phyloP scores from a whole-genome alignment of 2,888 invertebrate species.

The Creontiades dilutus region DNA sequence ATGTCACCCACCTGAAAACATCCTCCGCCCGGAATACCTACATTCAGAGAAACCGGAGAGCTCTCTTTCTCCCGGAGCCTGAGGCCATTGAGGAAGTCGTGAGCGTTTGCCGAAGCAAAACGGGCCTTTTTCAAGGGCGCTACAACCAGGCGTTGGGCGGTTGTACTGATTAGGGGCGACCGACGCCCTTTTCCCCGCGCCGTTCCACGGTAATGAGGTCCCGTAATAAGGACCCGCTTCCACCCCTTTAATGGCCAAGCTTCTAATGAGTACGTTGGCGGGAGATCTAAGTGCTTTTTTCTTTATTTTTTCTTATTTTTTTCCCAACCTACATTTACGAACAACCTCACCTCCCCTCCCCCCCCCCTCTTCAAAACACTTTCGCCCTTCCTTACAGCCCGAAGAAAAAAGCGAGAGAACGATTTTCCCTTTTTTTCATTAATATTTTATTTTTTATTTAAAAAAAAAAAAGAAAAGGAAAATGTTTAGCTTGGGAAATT shows the following conservation, averaged over 20 bases:
- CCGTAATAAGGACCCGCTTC: constrained; percentile 40
- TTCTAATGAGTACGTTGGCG: constrained; percentile 50
- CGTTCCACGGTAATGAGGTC: constrained; percentile 34
- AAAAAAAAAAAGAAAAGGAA: background rate
- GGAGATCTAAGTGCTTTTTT: constrained; percentile 43
- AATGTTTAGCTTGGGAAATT: too few species aligned
- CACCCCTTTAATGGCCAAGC: constrained; percentile 41
- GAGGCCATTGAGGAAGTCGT: background rate
- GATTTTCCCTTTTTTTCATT: background rate
- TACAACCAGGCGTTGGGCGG: background rate
- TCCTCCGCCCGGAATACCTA: background rate
- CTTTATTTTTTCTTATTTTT: background rate
- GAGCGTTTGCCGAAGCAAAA: background rate
- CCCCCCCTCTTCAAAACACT: background rate
- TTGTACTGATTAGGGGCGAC: constrained; percentile 40
- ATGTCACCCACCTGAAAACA: too few species aligned
- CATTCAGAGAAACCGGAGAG: background rate
- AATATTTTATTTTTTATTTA: background rate
- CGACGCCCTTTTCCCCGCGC: constrained; percentile 21
- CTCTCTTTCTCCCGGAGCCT: background rate
- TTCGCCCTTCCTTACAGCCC: background rate
- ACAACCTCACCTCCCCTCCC: background rate
- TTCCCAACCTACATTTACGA: background rate
- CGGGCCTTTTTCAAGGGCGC: background rate
- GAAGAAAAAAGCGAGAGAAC: background rate